These are phyloP conservation scores for Vireo griseus DNA, from an alignment of 2,797 vertebrate genomes.

Conservation along the genomic window DNA sequence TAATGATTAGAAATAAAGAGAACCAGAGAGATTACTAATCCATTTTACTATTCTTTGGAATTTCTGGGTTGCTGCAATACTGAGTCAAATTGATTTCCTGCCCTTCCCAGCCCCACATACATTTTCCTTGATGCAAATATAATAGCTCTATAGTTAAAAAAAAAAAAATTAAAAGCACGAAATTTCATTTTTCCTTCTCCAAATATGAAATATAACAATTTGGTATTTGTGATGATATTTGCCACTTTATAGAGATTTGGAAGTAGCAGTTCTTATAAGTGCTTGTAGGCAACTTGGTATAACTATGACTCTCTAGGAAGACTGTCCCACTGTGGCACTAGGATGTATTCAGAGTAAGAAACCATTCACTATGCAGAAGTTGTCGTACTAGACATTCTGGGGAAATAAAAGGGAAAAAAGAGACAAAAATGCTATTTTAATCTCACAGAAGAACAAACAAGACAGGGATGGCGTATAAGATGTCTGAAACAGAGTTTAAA, in stretches of 20 bases:
- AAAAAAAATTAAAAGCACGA: background rate
- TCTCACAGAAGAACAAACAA: background rate
- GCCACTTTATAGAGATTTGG: background rate
- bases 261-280: background rate
- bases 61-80: background rate
- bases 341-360: background rate
- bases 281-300: background rate
- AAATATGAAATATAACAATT: background rate
- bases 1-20: conserved; percentile 4
- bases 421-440: background rate
- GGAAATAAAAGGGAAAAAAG: background rate
- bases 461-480: background rate
- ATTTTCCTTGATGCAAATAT: background rate
- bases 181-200: background rate
- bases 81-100: background rate
- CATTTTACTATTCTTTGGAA: background rate
- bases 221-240: background rate
- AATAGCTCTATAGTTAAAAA: background rate
- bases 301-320: background rate
- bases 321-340: background rate
- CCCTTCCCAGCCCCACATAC: background rate
- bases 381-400: background rate
- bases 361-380: background rate
- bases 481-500: background rate
- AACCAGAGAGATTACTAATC: background rate